Evolutionary conservation across 2,113 vertebrate genomes (phyloP).

Genomic region (Xenotilapia leptura): DNA sequence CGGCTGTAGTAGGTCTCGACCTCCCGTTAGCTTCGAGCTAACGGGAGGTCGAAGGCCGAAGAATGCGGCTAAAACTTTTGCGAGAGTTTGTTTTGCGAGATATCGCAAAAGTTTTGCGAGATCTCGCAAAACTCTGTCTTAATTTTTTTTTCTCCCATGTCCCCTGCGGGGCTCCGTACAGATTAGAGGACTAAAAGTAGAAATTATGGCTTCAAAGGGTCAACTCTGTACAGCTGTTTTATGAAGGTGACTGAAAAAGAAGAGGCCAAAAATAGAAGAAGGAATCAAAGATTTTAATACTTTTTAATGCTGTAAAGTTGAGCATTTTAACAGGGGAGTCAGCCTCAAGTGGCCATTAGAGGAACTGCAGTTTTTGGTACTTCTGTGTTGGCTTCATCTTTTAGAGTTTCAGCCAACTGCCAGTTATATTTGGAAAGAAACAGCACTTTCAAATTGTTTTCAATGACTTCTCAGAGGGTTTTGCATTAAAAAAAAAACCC

Average conservation of each 20-base stretch:
- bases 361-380: not conserved
- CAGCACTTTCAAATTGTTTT: not conserved
- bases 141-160: no score
- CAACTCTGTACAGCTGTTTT: not conserved
- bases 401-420: not conserved
- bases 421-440: not conserved
- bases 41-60: no score
- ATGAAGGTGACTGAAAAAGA: fast-evolving
- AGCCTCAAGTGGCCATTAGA: not conserved
- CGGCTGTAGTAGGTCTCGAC: no score
- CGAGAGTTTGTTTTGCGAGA: no score
- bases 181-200: not conserved
- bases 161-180: not conserved
- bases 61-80: no score
- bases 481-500: fast-evolving
- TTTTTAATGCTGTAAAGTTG: not conserved
- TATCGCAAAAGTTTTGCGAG: no score
- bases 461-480: not conserved
- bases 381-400: fast-evolving
- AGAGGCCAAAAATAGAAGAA: not conserved
- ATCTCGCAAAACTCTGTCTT: no score
- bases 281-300: not conserved
- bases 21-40: no score
- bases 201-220: not conserved
- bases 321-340: not conserved